A percentile compares a stretch with the other conserved stretches of the same genome.
Conservation (phyloP, 2,113 vertebrate genomes). For the Amblyopsis rosae region DNA sequence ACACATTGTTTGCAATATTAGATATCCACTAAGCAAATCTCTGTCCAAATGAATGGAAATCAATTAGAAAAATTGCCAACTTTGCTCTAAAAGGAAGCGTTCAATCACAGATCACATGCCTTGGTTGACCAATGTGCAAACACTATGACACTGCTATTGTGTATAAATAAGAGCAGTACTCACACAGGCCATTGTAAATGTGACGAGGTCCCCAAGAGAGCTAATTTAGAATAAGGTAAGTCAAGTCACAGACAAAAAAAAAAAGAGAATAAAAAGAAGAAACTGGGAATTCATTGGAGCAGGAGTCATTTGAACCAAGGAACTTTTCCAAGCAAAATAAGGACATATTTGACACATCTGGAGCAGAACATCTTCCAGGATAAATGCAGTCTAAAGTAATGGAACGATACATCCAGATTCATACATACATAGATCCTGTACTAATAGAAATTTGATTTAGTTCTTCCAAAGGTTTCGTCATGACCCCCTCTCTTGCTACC, state of each 20-base stretch:
- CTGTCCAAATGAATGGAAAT: too few species aligned
- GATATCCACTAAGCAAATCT: too few species aligned
- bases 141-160: slow-evolving; percentile 15
- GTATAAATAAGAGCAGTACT: slow-evolving; percentile 4
- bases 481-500: too few species aligned
- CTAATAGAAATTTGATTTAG: too few species aligned
- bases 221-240: slow-evolving; percentile 59
- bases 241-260: slow-evolving; percentile 32
- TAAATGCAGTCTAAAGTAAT: neutral
- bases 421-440: too few species aligned
- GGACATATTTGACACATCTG: slow-evolving; percentile 45
- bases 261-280: slow-evolving; percentile 15
- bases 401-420: neutral
- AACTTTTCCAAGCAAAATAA: slow-evolving; percentile 36
- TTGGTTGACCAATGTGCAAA: neutral
- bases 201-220: slow-evolving; percentile 55
- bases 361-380: slow-evolving; percentile 6
- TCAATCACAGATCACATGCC: too few species aligned
- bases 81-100: too few species aligned
- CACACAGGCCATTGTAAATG: slow-evolving; percentile 20
- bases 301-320: slow-evolving; percentile 19
- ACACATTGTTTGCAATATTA: too few species aligned
- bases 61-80: too few species aligned
- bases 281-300: slow-evolving; percentile 49
- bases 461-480: too few species aligned